A percentile compares a stretch with the other conserved stretches of the same genome.
Evolutionary conservation across 1,140 invertebrate species (phyloP).

Genomic region (Zaprionus vittiger): DNA sequence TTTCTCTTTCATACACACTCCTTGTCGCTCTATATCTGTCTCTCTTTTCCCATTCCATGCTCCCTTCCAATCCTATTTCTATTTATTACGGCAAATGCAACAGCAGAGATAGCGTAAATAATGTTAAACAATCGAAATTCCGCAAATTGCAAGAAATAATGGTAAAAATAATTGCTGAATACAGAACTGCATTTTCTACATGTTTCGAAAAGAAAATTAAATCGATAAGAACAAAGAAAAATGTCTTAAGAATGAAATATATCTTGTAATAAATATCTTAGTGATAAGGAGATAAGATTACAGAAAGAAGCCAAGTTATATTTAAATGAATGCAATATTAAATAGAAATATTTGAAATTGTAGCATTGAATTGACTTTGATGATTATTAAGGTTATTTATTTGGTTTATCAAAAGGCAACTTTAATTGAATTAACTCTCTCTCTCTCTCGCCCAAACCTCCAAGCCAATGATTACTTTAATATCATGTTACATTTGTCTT

Average conservation of each 20-base stretch:
- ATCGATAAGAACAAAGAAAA: background rate
- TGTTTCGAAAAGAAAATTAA: background rate
- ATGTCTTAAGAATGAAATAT: background rate
- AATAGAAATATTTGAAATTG: too few species aligned
- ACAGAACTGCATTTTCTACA: background rate
- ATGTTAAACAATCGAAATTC: background rate
- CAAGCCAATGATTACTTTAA: conserved; percentile 1
- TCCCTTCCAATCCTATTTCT: too few species aligned
- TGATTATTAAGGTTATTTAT: background rate
- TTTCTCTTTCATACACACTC: background rate
- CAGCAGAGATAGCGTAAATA: background rate
- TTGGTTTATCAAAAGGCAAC: background rate
- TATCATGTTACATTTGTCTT: background rate
- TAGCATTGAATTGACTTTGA: background rate
- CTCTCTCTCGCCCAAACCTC: background rate
- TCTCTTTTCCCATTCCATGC: background rate
- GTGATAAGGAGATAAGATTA: too few species aligned
- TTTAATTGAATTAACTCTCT: conserved; percentile 4
- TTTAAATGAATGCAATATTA: too few species aligned
- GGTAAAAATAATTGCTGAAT: conserved; percentile 12
- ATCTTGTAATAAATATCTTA: background rate
- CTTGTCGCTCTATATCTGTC: background rate
- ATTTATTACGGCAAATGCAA: background rate
- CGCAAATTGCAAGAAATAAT: background rate
- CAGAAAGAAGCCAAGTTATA: too few species aligned